Evolutionary conservation across 1,140 invertebrate genomes (phyloP).

Genomic region (Euura saliciscinereae): DNA sequence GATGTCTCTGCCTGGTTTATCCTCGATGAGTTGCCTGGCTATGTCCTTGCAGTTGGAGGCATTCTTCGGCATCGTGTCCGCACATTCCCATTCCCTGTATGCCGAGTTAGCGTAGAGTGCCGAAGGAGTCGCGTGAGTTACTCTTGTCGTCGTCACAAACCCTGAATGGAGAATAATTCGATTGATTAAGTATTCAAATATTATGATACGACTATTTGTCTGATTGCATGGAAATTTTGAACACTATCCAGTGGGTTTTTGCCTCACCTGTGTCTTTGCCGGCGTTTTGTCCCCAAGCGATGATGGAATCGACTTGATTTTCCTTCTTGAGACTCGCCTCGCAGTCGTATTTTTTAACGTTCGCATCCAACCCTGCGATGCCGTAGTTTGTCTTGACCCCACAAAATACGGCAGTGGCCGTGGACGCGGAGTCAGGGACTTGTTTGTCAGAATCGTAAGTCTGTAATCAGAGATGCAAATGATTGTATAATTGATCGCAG

Average conservation of each 20-base stretch:
- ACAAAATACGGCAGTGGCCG: constrained; percentile 84
- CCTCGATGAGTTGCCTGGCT: constrained; percentile 76
- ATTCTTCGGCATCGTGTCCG: constrained; percentile 61
- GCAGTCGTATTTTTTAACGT: constrained; percentile 72
- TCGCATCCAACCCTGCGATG: constrained; percentile 77
- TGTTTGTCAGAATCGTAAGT: constrained; percentile 89
- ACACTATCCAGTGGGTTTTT: too few species aligned
- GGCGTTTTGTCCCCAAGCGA: constrained; percentile 71
- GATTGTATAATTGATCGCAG: too few species aligned
- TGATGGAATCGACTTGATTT: constrained; percentile 66
- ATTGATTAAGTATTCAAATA: constrained; percentile 14
- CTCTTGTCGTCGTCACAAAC: constrained; percentile 88
- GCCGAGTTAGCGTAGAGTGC: constrained; percentile 82
- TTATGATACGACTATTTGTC: too few species aligned
- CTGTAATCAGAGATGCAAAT: constrained; percentile 57
- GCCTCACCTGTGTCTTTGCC: constrained; percentile 76
- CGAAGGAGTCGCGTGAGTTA: constrained; percentile 91
- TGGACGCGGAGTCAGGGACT: constrained; percentile 88
- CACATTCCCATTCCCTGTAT: constrained; percentile 80
- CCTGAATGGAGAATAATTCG: constrained; percentile 58
- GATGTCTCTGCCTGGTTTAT: constrained; percentile 63
- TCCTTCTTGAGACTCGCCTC: constrained; percentile 64
- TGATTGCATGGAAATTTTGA: too few species aligned
- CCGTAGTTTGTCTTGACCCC: constrained; percentile 87
- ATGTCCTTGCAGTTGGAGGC: constrained; percentile 74